Percentiles rank a stretch among this genome's conserved stretches.
phyloP scores from a whole-genome alignment of 2,888 invertebrate genomes.

The Diadegma fenestrale region DNA sequence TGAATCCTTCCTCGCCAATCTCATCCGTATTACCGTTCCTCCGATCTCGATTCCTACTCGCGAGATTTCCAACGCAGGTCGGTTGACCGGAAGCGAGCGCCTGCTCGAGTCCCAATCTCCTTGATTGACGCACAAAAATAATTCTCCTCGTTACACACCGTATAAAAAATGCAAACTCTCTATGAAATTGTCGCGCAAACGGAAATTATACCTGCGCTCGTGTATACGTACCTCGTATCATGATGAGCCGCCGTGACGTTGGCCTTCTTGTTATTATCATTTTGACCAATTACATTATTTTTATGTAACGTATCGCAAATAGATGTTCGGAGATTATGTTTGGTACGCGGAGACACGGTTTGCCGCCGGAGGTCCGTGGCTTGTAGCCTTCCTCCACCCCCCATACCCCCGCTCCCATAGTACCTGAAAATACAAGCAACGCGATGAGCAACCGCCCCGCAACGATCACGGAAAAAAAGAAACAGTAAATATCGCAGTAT shows the following conservation, averaged over 20 bases:
- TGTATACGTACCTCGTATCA: conserved; percentile 77
- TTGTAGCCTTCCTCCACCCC: conserved; percentile 85
- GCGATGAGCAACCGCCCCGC: too few relatives aligned
- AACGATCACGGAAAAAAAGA: too few relatives aligned
- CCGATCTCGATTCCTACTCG: conserved; percentile 51
- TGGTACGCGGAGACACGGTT: conserved; percentile 79
- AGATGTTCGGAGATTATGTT: conserved; percentile 71
- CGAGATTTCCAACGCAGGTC: conserved; percentile 78
- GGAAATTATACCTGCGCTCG: too few relatives aligned
- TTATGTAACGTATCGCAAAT: conserved; percentile 72
- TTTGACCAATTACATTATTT: conserved; percentile 64
- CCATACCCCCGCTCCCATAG: conserved; percentile 85
- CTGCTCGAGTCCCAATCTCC: conserved; percentile 71
- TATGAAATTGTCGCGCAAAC: too few relatives aligned
- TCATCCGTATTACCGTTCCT: conserved; percentile 35
- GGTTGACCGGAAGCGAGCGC: conserved; percentile 81
- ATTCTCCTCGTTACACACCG: too few relatives aligned
- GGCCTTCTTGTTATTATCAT: conserved; percentile 69
- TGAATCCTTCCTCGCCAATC: conserved; percentile 62
- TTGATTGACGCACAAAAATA: conserved; percentile 24
- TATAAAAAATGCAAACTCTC: too few relatives aligned
- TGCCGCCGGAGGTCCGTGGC: conserved; percentile 84
- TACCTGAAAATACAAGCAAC: conserved; percentile 79
- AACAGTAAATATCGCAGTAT: too few relatives aligned
- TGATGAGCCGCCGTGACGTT: conserved; percentile 64